These are phyloP conservation scores for Coilia nasus DNA, from an alignment of 2,797 vertebrate genomes.

Conservation along the genomic window DNA sequence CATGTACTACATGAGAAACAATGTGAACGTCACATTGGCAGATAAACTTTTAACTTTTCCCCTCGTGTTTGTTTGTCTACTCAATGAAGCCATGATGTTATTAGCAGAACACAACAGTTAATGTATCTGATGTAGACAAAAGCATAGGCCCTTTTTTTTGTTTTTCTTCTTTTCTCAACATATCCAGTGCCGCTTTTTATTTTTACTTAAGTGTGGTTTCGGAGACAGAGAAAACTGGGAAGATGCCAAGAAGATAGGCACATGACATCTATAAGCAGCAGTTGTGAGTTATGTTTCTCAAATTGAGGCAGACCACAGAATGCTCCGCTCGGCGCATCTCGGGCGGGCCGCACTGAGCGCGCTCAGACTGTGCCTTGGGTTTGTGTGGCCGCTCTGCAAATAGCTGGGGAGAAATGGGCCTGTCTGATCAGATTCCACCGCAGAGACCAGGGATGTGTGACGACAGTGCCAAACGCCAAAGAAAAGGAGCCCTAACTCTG, in stretches of 20 bases:
- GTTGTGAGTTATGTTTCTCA: slow-evolving; percentile 55
- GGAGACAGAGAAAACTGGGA: neutral
- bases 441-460: too few relatives aligned
- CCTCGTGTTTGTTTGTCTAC: neutral
- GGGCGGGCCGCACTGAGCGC: neutral
- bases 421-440: too few relatives aligned
- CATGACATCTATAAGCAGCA: slow-evolving; percentile 37
- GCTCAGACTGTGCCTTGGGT: slow-evolving; percentile 41
- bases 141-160: neutral
- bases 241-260: slow-evolving; percentile 36
- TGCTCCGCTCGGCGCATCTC: slow-evolving; percentile 33
- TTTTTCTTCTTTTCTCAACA: neutral
- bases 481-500: too few relatives aligned
- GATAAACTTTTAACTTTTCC: neutral
- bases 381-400: slow-evolving; percentile 50
- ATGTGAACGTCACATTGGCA: neutral
- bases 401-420: slow-evolving; percentile 1
- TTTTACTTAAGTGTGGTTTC: neutral
- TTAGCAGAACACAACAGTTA: slow-evolving; percentile 8
- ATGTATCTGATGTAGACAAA: slow-evolving; percentile 20
- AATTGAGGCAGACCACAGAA: slow-evolving; percentile 57
- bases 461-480: too few relatives aligned
- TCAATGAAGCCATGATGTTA: neutral
- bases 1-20: neutral
- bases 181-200: neutral